These are phyloP conservation scores for Bostrychus sinensis DNA, from an alignment of 2,113 vertebrate genomes.

Conservation along the genomic window DNA sequence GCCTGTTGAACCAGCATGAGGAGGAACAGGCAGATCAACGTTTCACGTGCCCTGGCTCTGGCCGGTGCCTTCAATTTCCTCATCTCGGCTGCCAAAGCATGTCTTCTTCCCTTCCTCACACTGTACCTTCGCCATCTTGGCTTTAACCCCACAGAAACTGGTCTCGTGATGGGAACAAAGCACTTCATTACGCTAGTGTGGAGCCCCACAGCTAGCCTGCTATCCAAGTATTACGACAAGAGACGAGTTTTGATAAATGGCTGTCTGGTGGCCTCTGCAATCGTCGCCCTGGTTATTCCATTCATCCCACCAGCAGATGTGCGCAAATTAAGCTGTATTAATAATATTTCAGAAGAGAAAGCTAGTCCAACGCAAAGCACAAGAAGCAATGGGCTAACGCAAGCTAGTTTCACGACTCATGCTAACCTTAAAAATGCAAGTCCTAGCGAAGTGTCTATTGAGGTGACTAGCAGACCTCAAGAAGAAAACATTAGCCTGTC, in stretches of 20 bases:
- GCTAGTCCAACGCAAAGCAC: background rate
- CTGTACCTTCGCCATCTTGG: slow-evolving; percentile 87
- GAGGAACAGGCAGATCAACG: slow-evolving; percentile 84
- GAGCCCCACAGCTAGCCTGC: slow-evolving; percentile 77
- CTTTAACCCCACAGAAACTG: slow-evolving; percentile 81
- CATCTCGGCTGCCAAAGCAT: slow-evolving; percentile 76
- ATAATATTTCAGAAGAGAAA: slow-evolving; percentile 60
- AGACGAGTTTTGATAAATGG: slow-evolving; percentile 73
- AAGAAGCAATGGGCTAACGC: background rate
- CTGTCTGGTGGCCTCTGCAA: slow-evolving; percentile 79
- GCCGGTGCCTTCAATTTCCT: slow-evolving; percentile 82
- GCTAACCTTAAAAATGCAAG: background rate
- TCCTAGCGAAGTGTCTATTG: background rate
- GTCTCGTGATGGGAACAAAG: slow-evolving; percentile 81
- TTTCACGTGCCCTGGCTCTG: slow-evolving; percentile 79
- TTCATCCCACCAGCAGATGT: slow-evolving; percentile 69
- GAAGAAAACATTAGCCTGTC: background rate
- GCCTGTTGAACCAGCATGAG: slow-evolving; percentile 72
- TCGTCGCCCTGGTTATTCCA: slow-evolving; percentile 75
- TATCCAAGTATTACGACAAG: slow-evolving; percentile 77
- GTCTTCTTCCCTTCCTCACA: slow-evolving; percentile 87
- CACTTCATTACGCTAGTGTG: slow-evolving; percentile 78
- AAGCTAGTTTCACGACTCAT: background rate
- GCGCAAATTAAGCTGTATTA: slow-evolving; percentile 28
- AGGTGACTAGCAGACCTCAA: background rate